phyloP scores from a whole-genome alignment of 2,888 invertebrate genomes.

The Erebia ligea region DNA sequence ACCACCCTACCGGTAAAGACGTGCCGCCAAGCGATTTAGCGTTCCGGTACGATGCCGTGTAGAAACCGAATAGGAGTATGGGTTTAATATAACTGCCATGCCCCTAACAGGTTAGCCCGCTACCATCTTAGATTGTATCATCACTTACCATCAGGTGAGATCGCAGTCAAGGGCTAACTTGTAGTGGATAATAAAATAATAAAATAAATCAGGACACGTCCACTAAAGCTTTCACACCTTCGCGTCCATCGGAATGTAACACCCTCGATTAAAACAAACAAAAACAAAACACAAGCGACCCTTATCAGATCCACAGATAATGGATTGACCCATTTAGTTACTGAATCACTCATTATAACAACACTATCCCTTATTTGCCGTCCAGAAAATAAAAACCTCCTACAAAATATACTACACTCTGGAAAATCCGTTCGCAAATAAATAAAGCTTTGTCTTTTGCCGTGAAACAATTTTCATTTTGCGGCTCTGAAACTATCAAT shows the following conservation, averaged over 20 bases:
- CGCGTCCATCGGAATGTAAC: constrained; percentile 61
- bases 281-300: constrained; percentile 48
- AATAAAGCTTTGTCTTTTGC: constrained; percentile 23
- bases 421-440: constrained; percentile 10
- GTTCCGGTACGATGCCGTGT: too few species aligned
- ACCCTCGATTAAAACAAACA: constrained; percentile 59
- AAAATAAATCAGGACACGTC: background rate
- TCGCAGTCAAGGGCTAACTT: too few species aligned
- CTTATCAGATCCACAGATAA: constrained; percentile 79
- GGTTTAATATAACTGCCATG: too few species aligned
- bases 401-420: background rate
- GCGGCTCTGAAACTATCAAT: background rate
- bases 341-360: constrained; percentile 68
- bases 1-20: too few species aligned
- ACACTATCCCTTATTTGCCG: constrained; percentile 28
- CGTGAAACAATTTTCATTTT: background rate
- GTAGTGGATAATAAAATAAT: too few species aligned
- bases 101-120: too few species aligned
- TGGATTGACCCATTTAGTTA: constrained; percentile 77
- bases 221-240: constrained; percentile 41
- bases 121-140: too few species aligned
- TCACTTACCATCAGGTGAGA: too few species aligned
- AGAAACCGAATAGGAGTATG: too few species aligned
- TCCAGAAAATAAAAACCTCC: constrained; percentile 3
- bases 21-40: too few species aligned